A percentile compares a stretch with the other conserved stretches of the same genome.
phyloP scores from a whole-genome alignment of 2,113 vertebrate species.

The Todiramphus saurophagus region DNA sequence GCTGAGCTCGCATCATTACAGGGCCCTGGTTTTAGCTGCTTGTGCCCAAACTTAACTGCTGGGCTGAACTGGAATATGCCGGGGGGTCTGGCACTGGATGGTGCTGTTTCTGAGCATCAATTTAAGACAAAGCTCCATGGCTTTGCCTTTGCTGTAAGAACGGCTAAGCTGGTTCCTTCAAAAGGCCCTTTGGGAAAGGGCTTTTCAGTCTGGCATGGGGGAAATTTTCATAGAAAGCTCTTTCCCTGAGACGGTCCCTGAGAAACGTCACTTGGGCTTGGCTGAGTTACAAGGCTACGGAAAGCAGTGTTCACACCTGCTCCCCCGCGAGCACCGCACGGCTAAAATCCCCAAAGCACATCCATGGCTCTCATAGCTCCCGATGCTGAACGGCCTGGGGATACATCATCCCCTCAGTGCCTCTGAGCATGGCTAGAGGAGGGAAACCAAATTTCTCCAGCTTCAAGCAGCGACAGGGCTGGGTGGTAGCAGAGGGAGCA shows the following conservation, averaged over 20 bases:
- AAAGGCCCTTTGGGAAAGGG: conserved; percentile 2
- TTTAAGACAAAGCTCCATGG: not conserved
- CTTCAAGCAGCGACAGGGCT: not conserved
- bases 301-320: not conserved
- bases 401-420: rapidly evolving
- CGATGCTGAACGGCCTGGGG: not conserved
- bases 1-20: rapidly evolving
- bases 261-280: not conserved
- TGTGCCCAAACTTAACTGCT: not conserved
- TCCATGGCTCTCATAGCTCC: not conserved
- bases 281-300: rapidly evolving
- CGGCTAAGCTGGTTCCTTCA: not conserved
- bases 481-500: not conserved
- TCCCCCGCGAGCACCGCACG: not conserved
- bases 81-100: not conserved
- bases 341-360: not conserved
- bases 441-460: not conserved
- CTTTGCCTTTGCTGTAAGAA: not conserved
- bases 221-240: not conserved
- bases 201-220: not conserved
- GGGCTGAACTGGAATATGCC: not conserved
- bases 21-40: not conserved
- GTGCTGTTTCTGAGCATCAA: not conserved
- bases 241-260: not conserved
- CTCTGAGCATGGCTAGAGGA: not conserved